Conservation (phyloP, 1,140 invertebrate genomes). For the Drosophila seguyi region DNA sequence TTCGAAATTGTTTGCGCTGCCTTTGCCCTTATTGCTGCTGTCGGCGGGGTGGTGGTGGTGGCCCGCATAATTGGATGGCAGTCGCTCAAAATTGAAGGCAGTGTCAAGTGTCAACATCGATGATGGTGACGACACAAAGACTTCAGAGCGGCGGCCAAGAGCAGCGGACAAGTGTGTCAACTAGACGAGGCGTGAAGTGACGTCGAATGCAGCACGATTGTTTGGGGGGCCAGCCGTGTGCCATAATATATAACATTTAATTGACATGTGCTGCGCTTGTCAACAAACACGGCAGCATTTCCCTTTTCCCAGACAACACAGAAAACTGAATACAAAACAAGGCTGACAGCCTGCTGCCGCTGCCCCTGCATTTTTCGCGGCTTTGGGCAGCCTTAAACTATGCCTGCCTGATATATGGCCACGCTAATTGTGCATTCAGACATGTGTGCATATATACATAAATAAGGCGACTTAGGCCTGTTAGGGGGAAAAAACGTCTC, state of each 20-base stretch:
- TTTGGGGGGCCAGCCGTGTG: conserved; percentile 32
- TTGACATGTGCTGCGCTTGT: conserved; percentile 78
- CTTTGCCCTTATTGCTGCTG: conserved; percentile 16
- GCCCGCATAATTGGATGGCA: conserved; percentile 63
- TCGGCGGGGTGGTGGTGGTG: conserved; percentile 43
- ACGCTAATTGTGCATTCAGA: conserved; percentile 70
- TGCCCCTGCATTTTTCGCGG: conserved; percentile 14
- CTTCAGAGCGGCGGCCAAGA: conserved; percentile 28
- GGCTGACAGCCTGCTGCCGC: conserved; percentile 37
- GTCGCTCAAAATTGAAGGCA: conserved; percentile 49
- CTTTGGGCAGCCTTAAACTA: conserved; percentile 48
- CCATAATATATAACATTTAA: conserved; percentile 80
- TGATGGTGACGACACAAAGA: conserved; percentile 60
- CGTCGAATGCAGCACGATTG: conserved; percentile 57
- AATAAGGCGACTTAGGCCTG: conserved; percentile 18
- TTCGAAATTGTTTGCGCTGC: conserved; percentile 62
- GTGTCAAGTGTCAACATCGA: conserved; percentile 76
- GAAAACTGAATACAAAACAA: conserved; percentile 16
- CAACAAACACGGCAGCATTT: conserved; percentile 65
- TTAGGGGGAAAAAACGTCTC: conserved; percentile 20
- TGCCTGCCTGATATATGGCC: conserved; percentile 63
- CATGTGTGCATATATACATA: conserved; percentile 42
- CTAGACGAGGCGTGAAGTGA: conserved; percentile 58
- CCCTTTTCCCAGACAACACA: conserved; percentile 5
- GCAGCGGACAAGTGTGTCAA: conserved; percentile 51